Conservation (phyloP, 2,797 vertebrate genomes). For the Cirrhinus mrigala region DNA sequence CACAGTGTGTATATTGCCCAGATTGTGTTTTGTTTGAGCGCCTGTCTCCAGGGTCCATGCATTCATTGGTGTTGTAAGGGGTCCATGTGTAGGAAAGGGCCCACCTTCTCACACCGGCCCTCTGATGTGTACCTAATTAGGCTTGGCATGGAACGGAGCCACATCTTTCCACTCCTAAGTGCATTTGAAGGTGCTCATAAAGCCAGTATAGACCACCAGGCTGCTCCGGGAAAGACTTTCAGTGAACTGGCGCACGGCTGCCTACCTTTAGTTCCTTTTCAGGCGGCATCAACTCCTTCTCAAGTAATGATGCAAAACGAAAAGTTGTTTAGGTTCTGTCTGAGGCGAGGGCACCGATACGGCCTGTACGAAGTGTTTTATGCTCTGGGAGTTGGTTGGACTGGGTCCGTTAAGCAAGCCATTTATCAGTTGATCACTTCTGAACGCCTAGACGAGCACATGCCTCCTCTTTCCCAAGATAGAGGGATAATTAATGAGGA, state of each 20-base stretch:
- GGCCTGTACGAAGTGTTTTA: conserved; percentile 45
- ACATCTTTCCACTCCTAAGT: conserved; percentile 51
- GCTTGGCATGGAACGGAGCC: conserved; percentile 69
- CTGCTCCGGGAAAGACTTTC: conserved; percentile 14
- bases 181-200: conserved; percentile 43
- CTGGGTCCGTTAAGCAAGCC: conserved; percentile 48
- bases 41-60: conserved; percentile 66
- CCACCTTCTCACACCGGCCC: conserved; percentile 15
- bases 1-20: conserved; percentile 63
- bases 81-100: conserved; percentile 37
- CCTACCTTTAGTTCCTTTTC: conserved; percentile 13
- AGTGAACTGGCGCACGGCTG: background rate
- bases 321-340: conserved; percentile 17
- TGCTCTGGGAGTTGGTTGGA: conserved; percentile 41
- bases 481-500: conserved; percentile 55
- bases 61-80: conserved; percentile 59
- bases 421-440: conserved; percentile 60
- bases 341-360: background rate
- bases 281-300: background rate
- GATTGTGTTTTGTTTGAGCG: conserved; percentile 73
- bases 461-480: conserved; percentile 28
- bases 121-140: conserved; percentile 74
- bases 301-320: conserved; percentile 12
- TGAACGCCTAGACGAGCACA: conserved; percentile 42
- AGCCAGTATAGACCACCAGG: background rate